These are phyloP conservation scores for Colistium nudipinnis DNA, from an alignment of 2,113 vertebrate genomes.

Conservation along the genomic window DNA sequence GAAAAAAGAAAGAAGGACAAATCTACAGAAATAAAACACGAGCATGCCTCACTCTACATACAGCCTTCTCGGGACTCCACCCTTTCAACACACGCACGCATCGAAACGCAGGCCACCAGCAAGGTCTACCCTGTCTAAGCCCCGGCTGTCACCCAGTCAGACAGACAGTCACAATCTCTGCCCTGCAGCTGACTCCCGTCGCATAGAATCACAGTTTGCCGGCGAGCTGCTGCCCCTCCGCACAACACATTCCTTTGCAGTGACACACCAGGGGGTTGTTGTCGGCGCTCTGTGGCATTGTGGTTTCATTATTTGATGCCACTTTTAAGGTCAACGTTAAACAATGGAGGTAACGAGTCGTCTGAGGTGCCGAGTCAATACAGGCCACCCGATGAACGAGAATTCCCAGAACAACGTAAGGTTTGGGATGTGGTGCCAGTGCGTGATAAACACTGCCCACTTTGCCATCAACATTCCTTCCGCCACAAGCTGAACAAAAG, in stretches of 20 bases:
- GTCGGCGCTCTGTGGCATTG: slow-evolving; percentile 26
- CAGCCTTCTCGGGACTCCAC: slow-evolving; percentile 43
- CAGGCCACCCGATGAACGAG: slow-evolving; percentile 52
- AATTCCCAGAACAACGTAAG: slow-evolving; percentile 19
- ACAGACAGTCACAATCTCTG: slow-evolving; percentile 65
- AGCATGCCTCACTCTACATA: slow-evolving; percentile 13
- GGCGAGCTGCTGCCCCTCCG: slow-evolving; percentile 51
- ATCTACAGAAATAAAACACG: slow-evolving; percentile 47
- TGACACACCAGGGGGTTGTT: slow-evolving; percentile 53
- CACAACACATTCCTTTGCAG: slow-evolving; percentile 56
- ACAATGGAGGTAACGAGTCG: slow-evolving; percentile 31
- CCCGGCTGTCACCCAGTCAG: slow-evolving; percentile 62
- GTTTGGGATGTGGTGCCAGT: slow-evolving; percentile 1
- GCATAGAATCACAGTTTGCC: slow-evolving; percentile 53
- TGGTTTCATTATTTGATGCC: neutral
- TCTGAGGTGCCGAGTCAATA: slow-evolving; percentile 27
- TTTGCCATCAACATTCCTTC: slow-evolving; percentile 53
- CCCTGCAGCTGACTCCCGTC: slow-evolving; percentile 73
- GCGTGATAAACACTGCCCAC: slow-evolving; percentile 45
- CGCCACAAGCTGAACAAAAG: slow-evolving; percentile 46
- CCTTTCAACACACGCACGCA: slow-evolving; percentile 32
- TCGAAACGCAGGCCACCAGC: slow-evolving; percentile 29
- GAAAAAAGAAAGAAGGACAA: slow-evolving; percentile 44
- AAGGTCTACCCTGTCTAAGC: slow-evolving; percentile 50
- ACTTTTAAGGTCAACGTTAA: slow-evolving; percentile 7